Percentiles rank a stretch among this genome's conserved stretches.
Evolutionary conservation across 2,113 vertebrate species (phyloP).

Genomic region (Cacatua alba): DNA sequence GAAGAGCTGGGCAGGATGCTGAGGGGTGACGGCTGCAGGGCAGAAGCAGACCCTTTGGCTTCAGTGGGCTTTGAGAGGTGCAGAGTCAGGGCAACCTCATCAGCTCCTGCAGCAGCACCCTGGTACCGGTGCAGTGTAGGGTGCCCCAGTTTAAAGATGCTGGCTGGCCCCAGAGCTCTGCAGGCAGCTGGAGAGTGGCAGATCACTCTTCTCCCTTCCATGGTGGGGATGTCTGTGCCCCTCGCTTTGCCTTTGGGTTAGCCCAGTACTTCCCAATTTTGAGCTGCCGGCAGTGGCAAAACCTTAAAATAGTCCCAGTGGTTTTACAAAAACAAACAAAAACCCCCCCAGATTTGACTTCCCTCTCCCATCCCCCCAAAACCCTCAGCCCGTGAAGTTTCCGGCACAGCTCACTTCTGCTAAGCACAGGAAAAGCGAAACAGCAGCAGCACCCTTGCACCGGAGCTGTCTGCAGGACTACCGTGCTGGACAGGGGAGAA

Average conservation of each 20-base stretch:
- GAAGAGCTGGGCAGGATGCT: neutral
- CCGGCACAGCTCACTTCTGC: slow-evolving; percentile 64
- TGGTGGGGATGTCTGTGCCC: neutral
- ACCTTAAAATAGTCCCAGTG: neutral
- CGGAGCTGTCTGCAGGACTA: neutral
- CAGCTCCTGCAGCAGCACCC: neutral
- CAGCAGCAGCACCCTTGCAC: rapidly evolving
- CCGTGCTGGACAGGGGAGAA: neutral
- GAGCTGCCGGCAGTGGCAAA: neutral
- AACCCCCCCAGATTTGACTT: neutral
- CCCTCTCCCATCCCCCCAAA: slow-evolving; percentile 45
- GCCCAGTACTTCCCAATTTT: neutral
- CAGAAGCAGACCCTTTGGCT: neutral
- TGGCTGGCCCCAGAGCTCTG: neutral
- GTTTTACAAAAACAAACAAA: neutral
- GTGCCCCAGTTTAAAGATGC: neutral
- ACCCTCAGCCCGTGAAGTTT: slow-evolving; percentile 34
- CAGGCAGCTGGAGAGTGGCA: neutral
- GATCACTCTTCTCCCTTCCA: neutral
- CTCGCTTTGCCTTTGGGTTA: neutral
- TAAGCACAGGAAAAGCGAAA: slow-evolving; percentile 39
- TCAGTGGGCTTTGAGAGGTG: neutral
- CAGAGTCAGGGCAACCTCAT: rapidly evolving
- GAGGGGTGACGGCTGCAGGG: neutral
- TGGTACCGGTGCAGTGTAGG: rapidly evolving